Conservation (phyloP, 2,797 vertebrate species). For the Coccyzus lansbergi region DNA sequence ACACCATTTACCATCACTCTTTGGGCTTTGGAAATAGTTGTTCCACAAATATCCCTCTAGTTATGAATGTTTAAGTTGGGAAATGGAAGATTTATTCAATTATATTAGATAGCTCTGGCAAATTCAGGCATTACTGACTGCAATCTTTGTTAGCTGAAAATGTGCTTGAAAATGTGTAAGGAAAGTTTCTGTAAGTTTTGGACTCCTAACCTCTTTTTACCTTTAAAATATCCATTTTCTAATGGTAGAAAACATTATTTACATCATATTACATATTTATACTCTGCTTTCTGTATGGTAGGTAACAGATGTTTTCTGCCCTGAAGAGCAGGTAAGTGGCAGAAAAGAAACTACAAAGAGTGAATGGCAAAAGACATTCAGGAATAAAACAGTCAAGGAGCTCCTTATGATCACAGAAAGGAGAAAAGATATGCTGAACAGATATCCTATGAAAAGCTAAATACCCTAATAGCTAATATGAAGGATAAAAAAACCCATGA, state of each 20-base stretch:
- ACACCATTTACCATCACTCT: too few relatives aligned
- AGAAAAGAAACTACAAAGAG: background rate
- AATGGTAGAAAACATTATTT: background rate
- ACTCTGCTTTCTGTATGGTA: background rate
- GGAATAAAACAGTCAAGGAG: background rate
- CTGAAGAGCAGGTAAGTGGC: background rate
- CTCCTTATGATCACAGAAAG: background rate
- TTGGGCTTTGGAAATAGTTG: background rate
- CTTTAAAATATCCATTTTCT: background rate
- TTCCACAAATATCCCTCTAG: background rate
- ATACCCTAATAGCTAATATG: background rate
- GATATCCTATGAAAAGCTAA: background rate
- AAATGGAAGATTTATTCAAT: background rate
- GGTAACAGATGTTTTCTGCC: background rate
- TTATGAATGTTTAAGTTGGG: background rate
- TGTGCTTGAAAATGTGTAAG: background rate
- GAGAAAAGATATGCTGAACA: background rate
- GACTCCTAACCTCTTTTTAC: background rate
- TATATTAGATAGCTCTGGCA: background rate
- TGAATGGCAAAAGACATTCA: background rate
- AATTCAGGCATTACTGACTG: background rate
- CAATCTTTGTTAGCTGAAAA: background rate
- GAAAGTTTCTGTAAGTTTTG: background rate
- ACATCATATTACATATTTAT: background rate
- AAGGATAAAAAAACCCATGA: background rate